Conservation (phyloP, 2,797 vertebrate genomes). For the Labeo calbasu region DNA sequence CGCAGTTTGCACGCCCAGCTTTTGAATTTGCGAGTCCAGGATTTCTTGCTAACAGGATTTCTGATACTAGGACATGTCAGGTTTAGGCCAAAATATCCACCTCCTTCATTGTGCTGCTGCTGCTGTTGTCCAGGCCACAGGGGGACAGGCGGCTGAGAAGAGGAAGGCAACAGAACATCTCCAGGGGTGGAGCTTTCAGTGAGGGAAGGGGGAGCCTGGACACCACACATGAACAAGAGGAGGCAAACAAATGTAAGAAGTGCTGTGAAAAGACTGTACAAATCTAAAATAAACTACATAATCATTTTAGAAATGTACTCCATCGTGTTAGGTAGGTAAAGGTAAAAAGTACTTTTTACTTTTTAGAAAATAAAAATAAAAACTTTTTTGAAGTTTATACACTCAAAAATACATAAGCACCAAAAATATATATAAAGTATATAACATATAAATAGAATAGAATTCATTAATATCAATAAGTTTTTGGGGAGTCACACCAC, state of each 20-base stretch:
- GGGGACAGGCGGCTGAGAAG: constrained; percentile 80
- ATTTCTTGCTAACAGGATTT: constrained; percentile 98
- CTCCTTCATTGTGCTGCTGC: constrained; percentile 89
- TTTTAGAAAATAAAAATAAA: too few species aligned
- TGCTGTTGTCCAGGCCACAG: constrained; percentile 81
- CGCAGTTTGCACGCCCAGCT: constrained; percentile 96
- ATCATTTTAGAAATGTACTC: neutral
- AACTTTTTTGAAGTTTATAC: too few species aligned
- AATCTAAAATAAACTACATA: neutral
- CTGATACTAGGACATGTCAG: constrained; percentile 98
- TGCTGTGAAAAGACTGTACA: constrained; percentile 22
- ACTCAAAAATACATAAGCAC: too few species aligned
- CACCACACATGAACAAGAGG: constrained; percentile 38
- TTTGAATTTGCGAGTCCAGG: constrained; percentile 96
- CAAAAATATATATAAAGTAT: too few species aligned
- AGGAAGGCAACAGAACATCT: constrained; percentile 74
- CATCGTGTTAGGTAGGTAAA: too few species aligned
- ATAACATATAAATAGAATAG: too few species aligned
- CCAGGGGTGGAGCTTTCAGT: constrained; percentile 80
- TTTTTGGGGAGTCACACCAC: too few species aligned
- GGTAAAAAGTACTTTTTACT: too few species aligned
- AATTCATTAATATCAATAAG: too few species aligned
- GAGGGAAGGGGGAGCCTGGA: constrained; percentile 83
- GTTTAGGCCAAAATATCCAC: constrained; percentile 99
- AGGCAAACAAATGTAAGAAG: constrained; percentile 61